Percentiles rank a stretch among this genome's conserved stretches.
These are phyloP conservation scores for Leuciscus idus DNA, from an alignment of 2,113 vertebrate genomes.

Conservation along the genomic window DNA sequence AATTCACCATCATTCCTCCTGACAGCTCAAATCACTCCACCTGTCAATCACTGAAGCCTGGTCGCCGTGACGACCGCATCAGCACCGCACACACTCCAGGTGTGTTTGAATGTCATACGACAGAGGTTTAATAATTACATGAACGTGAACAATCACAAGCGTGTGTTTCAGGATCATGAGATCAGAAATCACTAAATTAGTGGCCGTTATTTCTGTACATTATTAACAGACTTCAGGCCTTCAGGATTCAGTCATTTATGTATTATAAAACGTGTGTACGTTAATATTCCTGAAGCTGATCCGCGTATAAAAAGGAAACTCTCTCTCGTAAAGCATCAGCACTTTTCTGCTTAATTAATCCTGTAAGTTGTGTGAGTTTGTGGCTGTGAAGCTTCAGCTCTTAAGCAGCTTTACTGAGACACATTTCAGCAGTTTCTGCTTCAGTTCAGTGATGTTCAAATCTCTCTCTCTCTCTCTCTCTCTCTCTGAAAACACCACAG, in stretches of 20 bases:
- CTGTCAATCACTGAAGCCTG: too few species aligned
- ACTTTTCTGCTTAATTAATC: slow-evolving; percentile 11
- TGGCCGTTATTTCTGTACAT: background rate
- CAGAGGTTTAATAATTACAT: too few species aligned
- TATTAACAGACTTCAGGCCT: too few species aligned
- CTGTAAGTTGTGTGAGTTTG: background rate
- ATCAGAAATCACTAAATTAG: too few species aligned
- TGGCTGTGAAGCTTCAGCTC: background rate
- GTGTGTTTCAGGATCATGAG: background rate
- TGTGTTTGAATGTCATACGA: background rate
- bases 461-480: background rate
- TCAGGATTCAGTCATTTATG: background rate
- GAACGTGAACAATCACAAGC: too few species aligned
- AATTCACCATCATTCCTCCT: background rate
- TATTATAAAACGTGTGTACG: background rate
- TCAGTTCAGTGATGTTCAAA: background rate
- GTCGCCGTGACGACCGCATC: background rate
- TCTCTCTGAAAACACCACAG: too few species aligned
- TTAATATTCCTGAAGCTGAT: background rate
- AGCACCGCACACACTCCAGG: background rate
- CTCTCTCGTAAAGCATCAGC: background rate
- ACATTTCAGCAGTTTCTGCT: background rate
- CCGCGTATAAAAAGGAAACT: too few species aligned
- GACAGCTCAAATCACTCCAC: too few species aligned
- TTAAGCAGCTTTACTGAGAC: slow-evolving; percentile 26